Base-by-base conservation (phyloP, 2,888 invertebrate species). In the Hypomecis atomaria region DNA sequence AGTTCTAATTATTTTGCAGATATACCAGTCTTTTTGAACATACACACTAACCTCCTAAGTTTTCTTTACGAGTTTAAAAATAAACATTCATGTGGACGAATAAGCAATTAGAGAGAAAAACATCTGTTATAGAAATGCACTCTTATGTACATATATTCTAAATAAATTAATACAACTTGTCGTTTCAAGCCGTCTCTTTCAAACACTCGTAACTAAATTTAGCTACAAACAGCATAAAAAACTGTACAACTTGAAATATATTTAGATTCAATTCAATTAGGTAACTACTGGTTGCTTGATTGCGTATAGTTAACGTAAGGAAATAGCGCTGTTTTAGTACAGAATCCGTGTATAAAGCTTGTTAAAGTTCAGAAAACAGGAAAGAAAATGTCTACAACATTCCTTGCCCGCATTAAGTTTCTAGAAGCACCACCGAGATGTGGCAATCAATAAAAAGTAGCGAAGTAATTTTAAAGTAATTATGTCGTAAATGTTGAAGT, bases 1-100 rank as follows among this genome's bases (percentile, higher is more conserved):
- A 79, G 80, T 78, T 82, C 77, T 77, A 81, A 86, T 86, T 82
- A 85, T 83, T 85, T 85, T 76, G 85, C 85, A 79, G 78, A 81
- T 81, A 65, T 11, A 52, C 40, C 10, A 50, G 36, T 48, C 6
- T 7, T 8, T 47, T n/a, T 36, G 34, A 37, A 11, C 37, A 0
- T 50, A 37, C 11, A 10, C 40, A 2, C 52, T 33, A 33, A 10
- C 8, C 0, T 37, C 13, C 11, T 8, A 37, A 13, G 8, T 8
- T 37, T 50, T 37, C 4, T 13, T 50, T 9, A 8, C 8, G 11
- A 11, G 8, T 5, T 13, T 4, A 36, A n/a, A 36, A 1, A 37
- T 50, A 11, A 9, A 37, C 6, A 0, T 10, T 13, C 1, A 23
- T 23, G 23, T 23, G 23, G 23, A 23, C 23, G 23, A 23, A 23